Evolutionary conservation across 2,888 invertebrate species (phyloP).

Genomic region (Andrena dorsata): DNA sequence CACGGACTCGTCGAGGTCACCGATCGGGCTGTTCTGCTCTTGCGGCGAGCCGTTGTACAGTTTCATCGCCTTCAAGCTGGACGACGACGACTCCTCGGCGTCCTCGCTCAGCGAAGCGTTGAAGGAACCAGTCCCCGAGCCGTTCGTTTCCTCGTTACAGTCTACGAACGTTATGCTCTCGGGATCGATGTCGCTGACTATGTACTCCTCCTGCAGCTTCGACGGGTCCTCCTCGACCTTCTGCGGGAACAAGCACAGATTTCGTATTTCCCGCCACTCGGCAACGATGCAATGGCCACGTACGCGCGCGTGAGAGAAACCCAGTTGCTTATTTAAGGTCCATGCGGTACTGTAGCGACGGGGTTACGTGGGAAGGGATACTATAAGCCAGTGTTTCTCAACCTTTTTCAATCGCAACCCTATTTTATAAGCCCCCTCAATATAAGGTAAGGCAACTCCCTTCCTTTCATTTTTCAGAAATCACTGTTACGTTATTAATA

Average conservation of each 20-base stretch:
- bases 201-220: constrained; percentile 76
- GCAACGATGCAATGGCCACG: not conserved
- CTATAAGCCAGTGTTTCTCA: too few relatives aligned
- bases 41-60: constrained; percentile 60
- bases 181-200: constrained; percentile 78
- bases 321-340: not conserved
- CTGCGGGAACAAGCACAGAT: constrained; percentile 57
- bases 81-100: constrained; percentile 75
- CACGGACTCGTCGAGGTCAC: constrained; percentile 61
- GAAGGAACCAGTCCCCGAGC: constrained; percentile 74
- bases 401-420: too few relatives aligned
- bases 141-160: constrained; percentile 76
- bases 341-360: too few relatives aligned
- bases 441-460: too few relatives aligned
- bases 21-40: constrained; percentile 50
- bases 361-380: too few relatives aligned
- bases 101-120: constrained; percentile 75
- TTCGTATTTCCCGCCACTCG: not conserved
- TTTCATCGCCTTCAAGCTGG: constrained; percentile 70
- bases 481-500: too few relatives aligned
- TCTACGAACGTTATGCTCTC: constrained; percentile 76
- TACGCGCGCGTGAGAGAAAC: not conserved
- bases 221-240: constrained; percentile 67
- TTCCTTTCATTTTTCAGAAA: too few relatives aligned
- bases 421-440: too few relatives aligned